Conservation (phyloP, 2,888 invertebrate species). For the Melanophora roralis region DNA sequence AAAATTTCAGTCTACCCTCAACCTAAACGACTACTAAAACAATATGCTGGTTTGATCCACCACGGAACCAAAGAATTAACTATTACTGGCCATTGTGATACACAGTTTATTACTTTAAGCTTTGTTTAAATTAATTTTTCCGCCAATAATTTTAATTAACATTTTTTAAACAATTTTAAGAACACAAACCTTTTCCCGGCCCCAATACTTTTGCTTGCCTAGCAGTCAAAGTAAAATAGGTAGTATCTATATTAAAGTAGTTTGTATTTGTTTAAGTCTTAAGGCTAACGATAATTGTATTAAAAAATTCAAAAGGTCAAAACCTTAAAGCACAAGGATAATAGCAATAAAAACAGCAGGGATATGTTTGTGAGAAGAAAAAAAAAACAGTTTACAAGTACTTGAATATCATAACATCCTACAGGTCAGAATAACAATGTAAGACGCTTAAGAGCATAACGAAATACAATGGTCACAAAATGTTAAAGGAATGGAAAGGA, state of each 20-base stretch:
- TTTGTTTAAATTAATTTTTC: too few species aligned
- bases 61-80: too few species aligned
- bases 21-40: too few species aligned
- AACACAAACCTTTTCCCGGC: not conserved
- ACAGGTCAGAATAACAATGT: constrained; percentile 23
- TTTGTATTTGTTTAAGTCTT: constrained; percentile 46
- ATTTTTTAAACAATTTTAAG: too few species aligned
- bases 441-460: not conserved
- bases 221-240: constrained; percentile 45
- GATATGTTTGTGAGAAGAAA: constrained; percentile 12
- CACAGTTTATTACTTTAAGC: too few species aligned
- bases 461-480: not conserved
- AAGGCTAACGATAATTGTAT: constrained; percentile 66
- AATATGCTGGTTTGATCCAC: too few species aligned
- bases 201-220: not conserved
- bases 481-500: not conserved
- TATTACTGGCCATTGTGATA: too few species aligned
- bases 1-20: too few species aligned
- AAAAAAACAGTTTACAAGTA: not conserved
- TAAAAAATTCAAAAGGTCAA: constrained; percentile 66
- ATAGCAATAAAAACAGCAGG: constrained; percentile 57
- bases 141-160: too few species aligned
- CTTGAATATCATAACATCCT: constrained; percentile 21
- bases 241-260: constrained; percentile 14
- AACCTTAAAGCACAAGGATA: constrained; percentile 44